These are phyloP conservation scores for Phyto melanocephala DNA, from an alignment of 2,888 invertebrate species.

Conservation along the genomic window DNA sequence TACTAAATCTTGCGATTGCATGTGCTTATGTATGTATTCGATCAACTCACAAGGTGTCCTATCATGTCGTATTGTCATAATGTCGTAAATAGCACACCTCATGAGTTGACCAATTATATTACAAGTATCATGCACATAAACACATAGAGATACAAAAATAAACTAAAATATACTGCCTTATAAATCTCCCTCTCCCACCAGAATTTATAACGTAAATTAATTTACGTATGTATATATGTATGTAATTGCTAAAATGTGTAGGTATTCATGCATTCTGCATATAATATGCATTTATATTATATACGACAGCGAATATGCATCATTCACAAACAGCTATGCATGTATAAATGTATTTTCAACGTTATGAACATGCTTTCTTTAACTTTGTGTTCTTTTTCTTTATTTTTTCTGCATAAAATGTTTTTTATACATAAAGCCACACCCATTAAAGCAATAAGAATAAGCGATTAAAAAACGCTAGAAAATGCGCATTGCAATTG, in stretches of 20 bases:
- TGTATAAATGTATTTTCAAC: not conserved
- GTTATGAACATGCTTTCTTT: conserved; percentile 30
- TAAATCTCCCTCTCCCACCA: not conserved
- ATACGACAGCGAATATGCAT: conserved; percentile 17
- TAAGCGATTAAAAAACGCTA: conserved; percentile 25
- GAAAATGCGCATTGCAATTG: conserved; percentile 62
- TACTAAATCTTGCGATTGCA: not conserved
- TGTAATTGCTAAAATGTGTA: too few relatives aligned
- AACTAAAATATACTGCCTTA: not conserved
- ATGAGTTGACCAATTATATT: too few relatives aligned
- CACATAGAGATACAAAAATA: not conserved
- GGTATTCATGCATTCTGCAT: conserved; percentile 39
- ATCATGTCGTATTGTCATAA: too few relatives aligned
- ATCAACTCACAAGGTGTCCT: too few relatives aligned
- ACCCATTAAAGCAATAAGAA: conserved; percentile 64
- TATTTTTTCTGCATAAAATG: conserved; percentile 29
- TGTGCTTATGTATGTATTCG: not conserved
- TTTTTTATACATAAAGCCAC: conserved; percentile 67
- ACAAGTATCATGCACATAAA: too few relatives aligned
- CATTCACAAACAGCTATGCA: not conserved
- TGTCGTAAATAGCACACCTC: too few relatives aligned
- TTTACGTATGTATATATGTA: too few relatives aligned
- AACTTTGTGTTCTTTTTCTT: not conserved
- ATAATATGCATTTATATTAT: conserved; percentile 29
- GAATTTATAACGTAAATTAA: too few relatives aligned